Base-by-base conservation (phyloP, 2,888 invertebrate species). In the Thera britannica region DNA sequence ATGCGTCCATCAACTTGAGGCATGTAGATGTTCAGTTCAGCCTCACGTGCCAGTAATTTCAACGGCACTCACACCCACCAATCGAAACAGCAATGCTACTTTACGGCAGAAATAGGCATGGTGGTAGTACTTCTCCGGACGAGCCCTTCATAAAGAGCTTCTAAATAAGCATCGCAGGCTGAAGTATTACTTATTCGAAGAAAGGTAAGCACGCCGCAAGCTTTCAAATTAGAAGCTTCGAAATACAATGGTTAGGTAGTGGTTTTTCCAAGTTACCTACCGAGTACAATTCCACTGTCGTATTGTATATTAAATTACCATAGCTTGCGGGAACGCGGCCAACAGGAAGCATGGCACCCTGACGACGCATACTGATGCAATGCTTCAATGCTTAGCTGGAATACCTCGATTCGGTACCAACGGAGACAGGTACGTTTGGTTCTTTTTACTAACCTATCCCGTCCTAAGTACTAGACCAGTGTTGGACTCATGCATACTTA, bases 251-350 rank as follows among this genome's bases (percentile, higher is more conserved):
- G 84, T 57, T 69, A 46, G 6, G 6, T 7, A 65, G 70, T 72
- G 74, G 81, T 83, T 85, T 85, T 85, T 78, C 86, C 85, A 78
- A 70, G 77, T 76, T 78, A 79, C 80, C 77, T 79, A 79, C 80
- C 76, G 73, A 75, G 81, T 81, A 82, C 80, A 80, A 83, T 83
- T 84, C 81, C 77, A 72, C 76, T 79, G 79, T 81, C 78, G 83
- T 83, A 81, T 84, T 86, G 83, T 86, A 87, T 88, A 90, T 89
- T 84, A 87, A 88, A 90, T 90, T 89, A 89, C 85, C 90, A 90
- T 89, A 89, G 85, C 80, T 80, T 83, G 83, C 80, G 80, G 79
- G 88, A 90, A 86, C 90, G 85, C 88, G 90, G 90, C 86, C 88
- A 89, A 86, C 89, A 90, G 90, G 90, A 90, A 90, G 79, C 84